Conservation (phyloP, 2,797 vertebrate genomes). For the Hyperoplus lanceolatus region DNA sequence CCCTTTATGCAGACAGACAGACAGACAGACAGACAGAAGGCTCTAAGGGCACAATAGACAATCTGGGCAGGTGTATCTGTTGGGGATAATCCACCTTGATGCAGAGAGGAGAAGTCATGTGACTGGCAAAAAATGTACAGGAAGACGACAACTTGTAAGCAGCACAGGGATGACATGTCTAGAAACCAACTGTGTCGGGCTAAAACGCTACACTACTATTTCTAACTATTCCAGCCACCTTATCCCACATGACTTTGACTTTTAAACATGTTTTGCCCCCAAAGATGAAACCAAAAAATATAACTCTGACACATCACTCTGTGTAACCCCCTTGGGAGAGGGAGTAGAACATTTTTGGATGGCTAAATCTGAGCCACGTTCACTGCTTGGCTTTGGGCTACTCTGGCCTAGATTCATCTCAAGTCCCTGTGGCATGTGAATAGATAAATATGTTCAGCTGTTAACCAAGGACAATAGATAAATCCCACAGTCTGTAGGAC, state of each 20-base stretch:
- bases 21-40: background rate
- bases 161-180: background rate
- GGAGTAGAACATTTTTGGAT: constrained; percentile 27
- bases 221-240: background rate
- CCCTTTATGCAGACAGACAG: background rate
- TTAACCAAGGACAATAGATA: constrained; percentile 11
- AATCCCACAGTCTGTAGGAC: constrained; percentile 14
- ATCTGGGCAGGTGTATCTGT: background rate
- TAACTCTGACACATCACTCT: constrained; percentile 3
- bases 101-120: background rate
- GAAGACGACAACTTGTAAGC: background rate
- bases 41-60: background rate
- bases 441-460: constrained; percentile 41
- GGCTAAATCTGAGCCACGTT: constrained; percentile 43
- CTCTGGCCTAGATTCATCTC: constrained; percentile 48
- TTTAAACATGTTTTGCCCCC: background rate
- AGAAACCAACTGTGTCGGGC: too few species aligned
- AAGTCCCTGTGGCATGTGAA: constrained; percentile 37
- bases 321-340: constrained; percentile 11
- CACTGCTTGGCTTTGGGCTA: constrained; percentile 35
- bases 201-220: background rate
- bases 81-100: background rate
- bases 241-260: background rate
- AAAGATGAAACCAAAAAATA: constrained; percentile 12
- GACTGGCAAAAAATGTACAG: background rate